A percentile compares a stretch with the other conserved stretches of the same genome.
phyloP scores from a whole-genome alignment of 2,888 invertebrate species.

The Nephrotoma guestfalica region DNA sequence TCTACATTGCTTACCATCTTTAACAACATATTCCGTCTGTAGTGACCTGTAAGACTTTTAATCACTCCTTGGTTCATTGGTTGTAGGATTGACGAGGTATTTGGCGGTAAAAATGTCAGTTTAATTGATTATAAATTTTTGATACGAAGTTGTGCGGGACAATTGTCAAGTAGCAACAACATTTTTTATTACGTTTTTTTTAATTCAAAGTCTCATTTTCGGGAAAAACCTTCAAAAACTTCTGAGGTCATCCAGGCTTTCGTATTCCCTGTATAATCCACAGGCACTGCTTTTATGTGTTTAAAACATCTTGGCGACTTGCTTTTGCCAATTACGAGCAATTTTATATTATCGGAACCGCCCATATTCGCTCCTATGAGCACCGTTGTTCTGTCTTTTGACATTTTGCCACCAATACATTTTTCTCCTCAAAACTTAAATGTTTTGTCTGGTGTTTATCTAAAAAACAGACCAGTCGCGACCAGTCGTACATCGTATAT shows the following conservation, averaged over 20 bases:
- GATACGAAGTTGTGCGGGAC: background rate
- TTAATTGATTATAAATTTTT: background rate
- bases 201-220: constrained; percentile 11
- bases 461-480: constrained; percentile 7
- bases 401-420: constrained; percentile 15
- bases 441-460: background rate
- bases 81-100: no score
- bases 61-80: no score
- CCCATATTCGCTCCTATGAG: constrained; percentile 16
- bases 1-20: background rate
- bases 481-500: constrained; percentile 7
- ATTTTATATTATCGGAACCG: constrained; percentile 16
- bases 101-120: background rate
- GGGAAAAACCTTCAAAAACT: constrained; percentile 10
- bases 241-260: constrained; percentile 8
- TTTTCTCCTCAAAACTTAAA: constrained; percentile 11
- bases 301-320: constrained; percentile 17
- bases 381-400: constrained; percentile 16
- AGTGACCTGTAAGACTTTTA: no score
- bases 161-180: constrained; percentile 17
- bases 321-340: constrained; percentile 17
- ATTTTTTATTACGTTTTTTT: constrained; percentile 12
- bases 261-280: background rate
- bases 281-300: background rate
- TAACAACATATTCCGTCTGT: no score